Conservation (phyloP, 2,888 invertebrate species). For the Itoplectis maculator region DNA sequence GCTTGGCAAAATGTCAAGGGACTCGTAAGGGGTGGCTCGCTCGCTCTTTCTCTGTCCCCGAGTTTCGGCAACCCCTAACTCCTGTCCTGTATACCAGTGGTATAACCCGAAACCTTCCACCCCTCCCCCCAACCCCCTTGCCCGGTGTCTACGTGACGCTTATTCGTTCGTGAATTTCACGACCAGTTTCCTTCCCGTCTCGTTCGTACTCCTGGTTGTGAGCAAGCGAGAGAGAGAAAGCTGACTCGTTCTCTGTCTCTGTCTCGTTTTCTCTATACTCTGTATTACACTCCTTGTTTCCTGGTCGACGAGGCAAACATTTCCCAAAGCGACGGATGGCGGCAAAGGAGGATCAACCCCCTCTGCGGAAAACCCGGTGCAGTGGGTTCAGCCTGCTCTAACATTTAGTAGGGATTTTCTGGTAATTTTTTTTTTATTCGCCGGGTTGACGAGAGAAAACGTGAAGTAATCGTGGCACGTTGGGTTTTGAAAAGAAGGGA, state of each 20-base stretch:
- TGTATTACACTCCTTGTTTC: slow-evolving; percentile 57
- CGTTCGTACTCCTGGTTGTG: slow-evolving; percentile 25
- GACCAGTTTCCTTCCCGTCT: slow-evolving; percentile 65
- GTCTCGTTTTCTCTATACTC: slow-evolving; percentile 16
- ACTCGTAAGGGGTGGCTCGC: slow-evolving; percentile 75
- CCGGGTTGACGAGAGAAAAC: neutral
- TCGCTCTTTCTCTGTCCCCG: slow-evolving; percentile 49
- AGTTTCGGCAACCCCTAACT: slow-evolving; percentile 68
- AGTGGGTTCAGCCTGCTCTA: slow-evolving; percentile 8
- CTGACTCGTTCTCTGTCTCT: slow-evolving; percentile 1
- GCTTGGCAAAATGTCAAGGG: slow-evolving; percentile 82
- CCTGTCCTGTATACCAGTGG: slow-evolving; percentile 45
- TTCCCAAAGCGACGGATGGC: slow-evolving; percentile 48
- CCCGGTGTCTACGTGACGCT: slow-evolving; percentile 62
- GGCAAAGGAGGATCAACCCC: slow-evolving; percentile 27
- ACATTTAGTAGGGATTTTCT: slow-evolving; percentile 34
- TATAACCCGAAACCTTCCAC: slow-evolving; percentile 60
- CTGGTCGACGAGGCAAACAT: slow-evolving; percentile 60
- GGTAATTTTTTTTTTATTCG: slow-evolving; percentile 20
- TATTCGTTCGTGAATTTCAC: slow-evolving; percentile 73
- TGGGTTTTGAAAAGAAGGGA: neutral
- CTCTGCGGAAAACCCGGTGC: slow-evolving; percentile 33
- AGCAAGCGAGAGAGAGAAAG: too few species aligned
- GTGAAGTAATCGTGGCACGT: slow-evolving; percentile 15
- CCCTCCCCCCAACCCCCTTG: slow-evolving; percentile 38